These are phyloP conservation scores for Nyctibius grandis DNA, from an alignment of 2,797 vertebrate species.

Conservation along the genomic window DNA sequence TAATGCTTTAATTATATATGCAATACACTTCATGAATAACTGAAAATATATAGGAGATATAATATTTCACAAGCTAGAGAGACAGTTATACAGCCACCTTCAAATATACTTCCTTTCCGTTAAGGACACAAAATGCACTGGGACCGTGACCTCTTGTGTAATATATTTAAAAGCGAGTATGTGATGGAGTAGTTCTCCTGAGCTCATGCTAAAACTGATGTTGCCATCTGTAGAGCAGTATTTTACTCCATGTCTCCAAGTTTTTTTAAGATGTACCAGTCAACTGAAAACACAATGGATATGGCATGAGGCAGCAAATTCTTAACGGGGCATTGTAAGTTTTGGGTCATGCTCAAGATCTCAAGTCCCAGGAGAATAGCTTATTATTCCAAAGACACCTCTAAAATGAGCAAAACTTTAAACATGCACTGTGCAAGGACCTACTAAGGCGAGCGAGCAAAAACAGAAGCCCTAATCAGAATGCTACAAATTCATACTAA, in stretches of 20 bases:
- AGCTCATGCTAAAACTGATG: background rate
- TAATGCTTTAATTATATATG: constrained; percentile 65
- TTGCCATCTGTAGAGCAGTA: background rate
- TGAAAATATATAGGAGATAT: constrained; percentile 21
- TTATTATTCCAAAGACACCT: background rate
- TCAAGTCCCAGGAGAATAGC: fast-evolving
- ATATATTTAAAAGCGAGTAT: background rate
- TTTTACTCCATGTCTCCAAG: background rate
- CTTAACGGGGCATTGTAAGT: background rate
- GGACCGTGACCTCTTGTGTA: background rate
- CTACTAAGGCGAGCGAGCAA: background rate
- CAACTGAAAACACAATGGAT: background rate
- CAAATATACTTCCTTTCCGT: background rate
- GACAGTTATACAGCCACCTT: constrained; percentile 17
- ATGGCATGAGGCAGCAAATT: background rate
- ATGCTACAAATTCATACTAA: background rate
- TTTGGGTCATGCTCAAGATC: background rate
- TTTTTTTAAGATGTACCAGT: fast-evolving
- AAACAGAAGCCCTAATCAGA: background rate
- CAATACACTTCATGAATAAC: constrained; percentile 27
- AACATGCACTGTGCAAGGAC: background rate
- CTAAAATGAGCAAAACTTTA: background rate
- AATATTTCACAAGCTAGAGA: constrained; percentile 16
- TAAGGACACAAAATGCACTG: background rate
- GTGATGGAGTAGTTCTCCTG: background rate